A percentile compares a stretch with the other conserved stretches of the same genome.
Evolutionary conservation across 2,797 vertebrate species (phyloP).

Genomic region (Gymnoscopelus microlampas): DNA sequence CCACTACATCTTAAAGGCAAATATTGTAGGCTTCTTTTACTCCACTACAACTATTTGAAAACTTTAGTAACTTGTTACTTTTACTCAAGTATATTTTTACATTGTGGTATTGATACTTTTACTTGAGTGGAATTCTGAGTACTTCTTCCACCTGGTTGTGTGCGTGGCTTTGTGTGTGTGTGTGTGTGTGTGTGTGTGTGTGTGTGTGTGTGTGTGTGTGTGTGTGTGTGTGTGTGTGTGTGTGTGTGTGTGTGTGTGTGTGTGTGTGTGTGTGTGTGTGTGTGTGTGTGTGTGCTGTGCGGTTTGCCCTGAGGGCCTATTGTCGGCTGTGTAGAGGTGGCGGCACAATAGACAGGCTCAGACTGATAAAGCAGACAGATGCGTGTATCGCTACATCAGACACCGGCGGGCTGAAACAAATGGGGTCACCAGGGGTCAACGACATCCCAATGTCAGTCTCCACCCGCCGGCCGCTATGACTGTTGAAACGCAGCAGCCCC

Average conservation of each 20-base stretch:
- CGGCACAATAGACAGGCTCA: slow-evolving; percentile 30
- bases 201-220: slow-evolving; percentile 1
- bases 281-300: not conserved
- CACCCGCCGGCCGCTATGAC: slow-evolving; percentile 31
- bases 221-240: slow-evolving; percentile 2
- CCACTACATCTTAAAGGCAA: too few relatives aligned
- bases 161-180: not conserved
- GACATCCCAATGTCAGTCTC: slow-evolving; percentile 65
- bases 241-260: slow-evolving; percentile 1
- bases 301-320: slow-evolving; percentile 32
- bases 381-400: slow-evolving; percentile 55
- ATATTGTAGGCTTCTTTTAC: too few relatives aligned
- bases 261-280: not conserved
- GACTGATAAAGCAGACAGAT: slow-evolving; percentile 59
- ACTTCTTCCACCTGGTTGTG: too few relatives aligned
- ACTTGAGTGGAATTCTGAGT: too few relatives aligned
- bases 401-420: slow-evolving; percentile 61
- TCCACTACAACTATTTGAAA: too few relatives aligned
- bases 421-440: slow-evolving; percentile 67
- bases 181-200: slow-evolving; percentile 1
- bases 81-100: too few relatives aligned
- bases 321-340: slow-evolving; percentile 38
- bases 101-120: too few relatives aligned
- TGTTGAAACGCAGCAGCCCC: slow-evolving; percentile 22
- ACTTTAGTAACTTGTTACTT: too few relatives aligned